phyloP scores from a whole-genome alignment of 2,113 vertebrate species.

The Ardeotis arabs region DNA sequence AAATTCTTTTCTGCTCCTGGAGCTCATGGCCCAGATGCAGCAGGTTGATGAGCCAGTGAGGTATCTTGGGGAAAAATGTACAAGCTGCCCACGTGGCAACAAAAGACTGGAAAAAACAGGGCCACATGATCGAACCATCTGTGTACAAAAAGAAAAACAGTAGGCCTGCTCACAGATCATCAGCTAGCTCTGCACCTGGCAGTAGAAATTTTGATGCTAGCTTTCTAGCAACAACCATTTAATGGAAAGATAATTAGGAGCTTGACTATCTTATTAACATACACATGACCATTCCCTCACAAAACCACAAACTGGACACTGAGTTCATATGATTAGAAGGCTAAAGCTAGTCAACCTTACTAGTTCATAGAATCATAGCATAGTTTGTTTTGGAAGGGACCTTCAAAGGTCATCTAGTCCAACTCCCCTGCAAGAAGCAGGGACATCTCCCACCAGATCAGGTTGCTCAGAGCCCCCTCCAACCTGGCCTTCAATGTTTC shows the following conservation, averaged over 20 bases:
- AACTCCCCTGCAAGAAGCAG: no score
- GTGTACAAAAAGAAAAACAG: background rate
- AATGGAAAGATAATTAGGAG: background rate
- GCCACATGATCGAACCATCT: fast-evolving
- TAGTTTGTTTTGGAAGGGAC: no score
- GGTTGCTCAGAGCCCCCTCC: no score
- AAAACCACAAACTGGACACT: background rate
- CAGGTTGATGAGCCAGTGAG: background rate
- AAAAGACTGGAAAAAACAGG: background rate
- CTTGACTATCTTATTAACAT: background rate
- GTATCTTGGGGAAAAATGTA: fast-evolving
- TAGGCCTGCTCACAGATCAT: background rate
- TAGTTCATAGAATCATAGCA: background rate
- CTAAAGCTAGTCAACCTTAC: background rate
- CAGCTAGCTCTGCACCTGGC: background rate
- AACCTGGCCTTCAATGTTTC: no score
- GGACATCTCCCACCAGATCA: no score
- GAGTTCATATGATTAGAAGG: background rate
- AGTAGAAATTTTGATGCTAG: background rate
- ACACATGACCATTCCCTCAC: background rate
- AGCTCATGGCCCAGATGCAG: background rate
- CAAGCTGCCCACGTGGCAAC: background rate
- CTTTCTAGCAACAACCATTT: background rate
- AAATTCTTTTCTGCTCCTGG: background rate
- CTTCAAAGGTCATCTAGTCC: no score